Percentiles rank a stretch among this genome's conserved stretches.
phyloP scores from a whole-genome alignment of 2,888 invertebrate genomes.

The Philhelius pedissequus region DNA sequence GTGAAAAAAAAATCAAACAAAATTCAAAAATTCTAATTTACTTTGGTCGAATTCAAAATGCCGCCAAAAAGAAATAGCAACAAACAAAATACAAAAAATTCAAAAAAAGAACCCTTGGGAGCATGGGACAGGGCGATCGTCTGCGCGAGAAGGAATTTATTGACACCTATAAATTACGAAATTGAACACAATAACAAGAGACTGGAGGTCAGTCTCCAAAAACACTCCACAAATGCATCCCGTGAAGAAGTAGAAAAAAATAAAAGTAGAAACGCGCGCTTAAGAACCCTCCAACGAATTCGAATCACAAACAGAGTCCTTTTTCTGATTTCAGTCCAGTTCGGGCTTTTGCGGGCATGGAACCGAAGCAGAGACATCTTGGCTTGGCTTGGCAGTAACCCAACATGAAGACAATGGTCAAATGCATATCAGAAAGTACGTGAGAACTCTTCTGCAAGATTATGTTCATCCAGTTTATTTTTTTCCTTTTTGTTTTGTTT shows the following conservation, averaged over 20 bases:
- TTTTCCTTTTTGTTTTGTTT: slow-evolving; percentile 1
- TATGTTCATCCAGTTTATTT: slow-evolving; percentile 61
- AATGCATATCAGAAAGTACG: slow-evolving; percentile 66
- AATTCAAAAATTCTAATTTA: slow-evolving; percentile 61
- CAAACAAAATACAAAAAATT: not conserved
- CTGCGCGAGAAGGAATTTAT: slow-evolving; percentile 72
- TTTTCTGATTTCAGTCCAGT: slow-evolving; percentile 42
- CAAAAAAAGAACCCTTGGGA: slow-evolving; percentile 33
- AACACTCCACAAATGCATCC: slow-evolving; percentile 65
- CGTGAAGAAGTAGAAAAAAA: slow-evolving; percentile 50
- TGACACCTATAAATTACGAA: slow-evolving; percentile 76
- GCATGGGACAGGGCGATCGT: slow-evolving; percentile 56
- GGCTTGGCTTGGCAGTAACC: slow-evolving; percentile 61
- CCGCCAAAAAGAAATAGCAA: slow-evolving; percentile 40
- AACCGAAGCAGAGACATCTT: slow-evolving; percentile 58
- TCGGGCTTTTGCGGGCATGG: slow-evolving; percentile 27
- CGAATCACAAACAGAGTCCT: slow-evolving; percentile 36
- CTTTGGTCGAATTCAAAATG: slow-evolving; percentile 47
- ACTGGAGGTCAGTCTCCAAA: slow-evolving; percentile 68
- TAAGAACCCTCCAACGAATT: slow-evolving; percentile 48
- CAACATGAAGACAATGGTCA: slow-evolving; percentile 69
- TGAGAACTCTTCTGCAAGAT: slow-evolving; percentile 67
- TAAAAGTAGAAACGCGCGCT: not conserved
- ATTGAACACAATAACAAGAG: slow-evolving; percentile 71
- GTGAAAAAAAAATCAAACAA: not conserved